Percentiles rank a stretch among this genome's conserved stretches.
phyloP scores from a whole-genome alignment of 2,888 invertebrate genomes.

The Cheilosia impressa region DNA sequence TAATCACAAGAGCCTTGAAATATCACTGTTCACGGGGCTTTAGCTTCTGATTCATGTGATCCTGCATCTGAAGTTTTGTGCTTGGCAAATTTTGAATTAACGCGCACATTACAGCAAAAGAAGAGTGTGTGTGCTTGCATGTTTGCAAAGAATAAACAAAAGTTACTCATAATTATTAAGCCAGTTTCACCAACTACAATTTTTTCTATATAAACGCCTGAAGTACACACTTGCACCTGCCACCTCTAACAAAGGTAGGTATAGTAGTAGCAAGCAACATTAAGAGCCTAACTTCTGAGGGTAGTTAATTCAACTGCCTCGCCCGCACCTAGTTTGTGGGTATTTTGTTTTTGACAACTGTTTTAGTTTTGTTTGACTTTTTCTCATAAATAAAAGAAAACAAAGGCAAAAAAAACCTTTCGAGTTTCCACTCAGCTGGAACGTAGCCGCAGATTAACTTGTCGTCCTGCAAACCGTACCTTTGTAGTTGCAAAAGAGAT shows the following conservation, averaged over 20 bases:
- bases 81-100: conserved; percentile 65
- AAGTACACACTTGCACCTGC: conserved; percentile 74
- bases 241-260: conserved; percentile 70
- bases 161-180: conserved; percentile 73
- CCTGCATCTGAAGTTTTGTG: conserved; percentile 63
- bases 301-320: conserved; percentile 70
- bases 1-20: conserved; percentile 6
- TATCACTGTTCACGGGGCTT: conserved; percentile 26
- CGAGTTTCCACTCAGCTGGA: conserved; percentile 66
- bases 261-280: conserved; percentile 38
- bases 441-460: conserved; percentile 69
- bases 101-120: conserved; percentile 34
- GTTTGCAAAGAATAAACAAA: conserved; percentile 68
- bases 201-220: conserved; percentile 63
- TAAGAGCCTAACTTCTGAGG: conserved; percentile 74
- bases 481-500: conserved; percentile 13
- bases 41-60: conserved; percentile 55
- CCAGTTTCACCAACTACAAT: conserved; percentile 60
- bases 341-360: conserved; percentile 53
- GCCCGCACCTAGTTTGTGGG: conserved; percentile 60
- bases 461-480: conserved; percentile 48
- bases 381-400: conserved; percentile 53
- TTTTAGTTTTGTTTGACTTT: conserved; percentile 39
- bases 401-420: conserved; percentile 55
- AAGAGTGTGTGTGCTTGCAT: conserved; percentile 57